Evolutionary conservation across 2,888 invertebrate species (phyloP), one percentile per base, ranked within the genome.

Genomic region (Thumatha senex): DNA sequence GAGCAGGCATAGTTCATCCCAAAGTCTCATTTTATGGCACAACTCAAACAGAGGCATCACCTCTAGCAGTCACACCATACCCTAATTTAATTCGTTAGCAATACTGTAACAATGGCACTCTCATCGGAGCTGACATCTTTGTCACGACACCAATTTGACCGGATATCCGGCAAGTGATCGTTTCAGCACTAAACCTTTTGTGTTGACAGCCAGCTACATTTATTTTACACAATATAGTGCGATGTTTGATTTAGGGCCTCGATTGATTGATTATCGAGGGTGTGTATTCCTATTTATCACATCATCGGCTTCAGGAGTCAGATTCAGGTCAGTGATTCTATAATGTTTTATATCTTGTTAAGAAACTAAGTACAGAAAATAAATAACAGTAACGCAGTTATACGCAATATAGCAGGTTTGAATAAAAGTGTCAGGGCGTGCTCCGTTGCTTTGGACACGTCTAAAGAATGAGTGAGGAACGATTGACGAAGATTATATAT

Each of bases 71-170:
- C 14, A n/a, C 44, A 41, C 52, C 49, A 5, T 12, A 15, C 43
- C 46, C 36, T 30, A n/a, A 34, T 24, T 14, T 14, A 31, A 33
- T 63, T 61, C 56, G 56, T 63, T 61, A 66, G 45, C 42, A 46
- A 46, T 35, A 31, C 14, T 47, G 55, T 56, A 61, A 54, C 61
- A 54, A 46, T 54, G 39, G 44, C 39, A 3, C 33, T 29, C 39
- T 52, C 55, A 58, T 54, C 55, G 54, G 46, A 53, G 46, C 40
- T 42, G 15, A 48, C 40, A 38, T 55, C 67, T 60, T 57, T 64
- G 60, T 64, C 44, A 51, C 49, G 36, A 31, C 40, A 13, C 55
- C 67, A 62, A 60, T 57, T 67, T 50, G 43, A 51, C 54, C 59
- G 56, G 54, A 46, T 51, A 50, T 56, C 56, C 60, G 58, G 51